Evolutionary conservation across 2,888 invertebrate genomes (phyloP), one percentile per base, ranked within the genome.

Genomic region (Drosophila neotestacea): DNA sequence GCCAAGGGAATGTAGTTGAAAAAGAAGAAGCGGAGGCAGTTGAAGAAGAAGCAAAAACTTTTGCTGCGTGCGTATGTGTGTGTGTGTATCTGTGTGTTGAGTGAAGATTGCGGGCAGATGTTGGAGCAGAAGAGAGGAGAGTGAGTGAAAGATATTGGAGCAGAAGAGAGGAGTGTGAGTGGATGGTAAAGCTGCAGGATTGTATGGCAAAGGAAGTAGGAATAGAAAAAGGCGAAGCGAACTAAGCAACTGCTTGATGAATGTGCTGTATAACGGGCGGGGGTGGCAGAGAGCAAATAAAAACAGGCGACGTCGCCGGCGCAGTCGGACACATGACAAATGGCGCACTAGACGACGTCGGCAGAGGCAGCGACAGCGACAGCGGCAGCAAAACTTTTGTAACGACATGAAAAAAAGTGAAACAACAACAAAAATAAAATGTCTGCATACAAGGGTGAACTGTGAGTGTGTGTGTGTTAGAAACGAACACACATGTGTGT

Each of bases 321-420:
- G 69, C 65, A 54, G 72, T 55, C 68, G 86, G 86, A 80, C 84
- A 88, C 81, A 84, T 84, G 84, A 84, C 88, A 84, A 84, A 84
- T 84, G 84, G 84, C 84, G 84, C 86, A 75, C 72, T 68, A 75
- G 71, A 59, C 54, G 61, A 65, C 64, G 39, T 6, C 32, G 61
- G 13, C 39, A 27, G 51, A 46, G 61, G 22, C 55, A 32, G 34
- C 13, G 61, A n/a, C 39, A 27, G 56, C 50, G 27, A n/a, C 61
- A 36, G 52, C 41, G 39, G 46, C 64, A 42, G 61, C 58, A 36
- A 42, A 71, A 75, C 56, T 76, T 70, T 67, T 71, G 63, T 48
- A 63, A 47, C 41, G 41, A 54, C 36, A 69, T 42, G 30, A 39
- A 34, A 11, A 69, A 47, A 36, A 30, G 13, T 16, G 6, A 42